Conservation (phyloP, 2,888 invertebrate species). For the Xestia sexstrigata region DNA sequence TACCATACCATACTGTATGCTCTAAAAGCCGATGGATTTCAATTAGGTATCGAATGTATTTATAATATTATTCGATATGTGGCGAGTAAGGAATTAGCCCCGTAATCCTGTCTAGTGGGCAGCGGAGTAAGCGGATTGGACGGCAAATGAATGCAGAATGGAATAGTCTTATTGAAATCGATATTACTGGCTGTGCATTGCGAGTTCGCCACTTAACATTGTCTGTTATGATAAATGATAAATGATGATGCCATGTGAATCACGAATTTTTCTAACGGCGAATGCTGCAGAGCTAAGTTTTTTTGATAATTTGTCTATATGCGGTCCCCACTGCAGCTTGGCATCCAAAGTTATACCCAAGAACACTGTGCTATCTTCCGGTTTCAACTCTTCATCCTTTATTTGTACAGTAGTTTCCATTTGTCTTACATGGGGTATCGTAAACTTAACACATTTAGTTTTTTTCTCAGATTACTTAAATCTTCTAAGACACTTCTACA, state of each 20-base stretch:
- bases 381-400: no score
- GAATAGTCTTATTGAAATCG: conserved; percentile 39
- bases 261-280: no score
- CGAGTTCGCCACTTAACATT: conserved; percentile 3
- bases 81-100: conserved; percentile 41
- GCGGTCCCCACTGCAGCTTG: no score
- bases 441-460: no score
- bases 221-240: neutral
- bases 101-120: conserved; percentile 55
- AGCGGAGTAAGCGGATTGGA: conserved; percentile 55
- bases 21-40: neutral
- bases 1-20: neutral
- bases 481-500: neutral
- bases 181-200: conserved; percentile 33
- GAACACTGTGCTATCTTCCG: no score
- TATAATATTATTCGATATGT: conserved; percentile 41
- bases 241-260: no score
- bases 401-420: no score
- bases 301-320: no score
- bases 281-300: no score
- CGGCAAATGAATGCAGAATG: conserved; percentile 43
- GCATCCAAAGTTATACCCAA: no score
- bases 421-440: no score
- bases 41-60: conserved; percentile 34
- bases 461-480: no score